A percentile compares a stretch with the other conserved stretches of the same genome.
Evolutionary conservation across 2,113 vertebrate genomes (phyloP).

Genomic region (Phaethornis superciliosus): DNA sequence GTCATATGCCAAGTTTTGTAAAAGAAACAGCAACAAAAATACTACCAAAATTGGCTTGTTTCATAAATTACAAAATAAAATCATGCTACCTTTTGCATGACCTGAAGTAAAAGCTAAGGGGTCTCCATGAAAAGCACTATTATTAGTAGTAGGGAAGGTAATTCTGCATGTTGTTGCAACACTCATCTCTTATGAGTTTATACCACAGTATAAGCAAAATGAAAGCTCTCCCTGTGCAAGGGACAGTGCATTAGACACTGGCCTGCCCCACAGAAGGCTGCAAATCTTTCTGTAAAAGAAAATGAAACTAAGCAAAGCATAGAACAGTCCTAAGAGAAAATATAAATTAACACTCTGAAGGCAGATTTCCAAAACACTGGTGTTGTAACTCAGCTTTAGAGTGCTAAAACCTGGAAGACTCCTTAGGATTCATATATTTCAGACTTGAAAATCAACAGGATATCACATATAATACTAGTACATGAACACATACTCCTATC

Average conservation of each 20-base stretch:
- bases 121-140: not conserved
- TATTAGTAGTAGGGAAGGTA: not conserved
- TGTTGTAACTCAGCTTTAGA: not conserved
- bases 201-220: not conserved
- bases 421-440: not conserved
- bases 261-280: not conserved
- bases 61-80: not conserved
- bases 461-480: not conserved
- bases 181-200: too few relatives aligned
- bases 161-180: not conserved
- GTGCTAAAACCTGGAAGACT: not conserved
- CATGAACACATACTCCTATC: not conserved
- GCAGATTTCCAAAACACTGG: not conserved
- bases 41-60: not conserved
- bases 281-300: not conserved
- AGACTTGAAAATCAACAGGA: not conserved
- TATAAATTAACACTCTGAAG: not conserved
- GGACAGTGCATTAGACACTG: not conserved
- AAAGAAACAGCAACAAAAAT: not conserved
- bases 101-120: not conserved
- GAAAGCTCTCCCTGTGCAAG: not conserved
- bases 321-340: not conserved
- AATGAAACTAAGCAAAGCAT: not conserved
- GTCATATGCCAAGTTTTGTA: not conserved
- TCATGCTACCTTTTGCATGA: not conserved